Evolutionary conservation across 2,113 vertebrate species (phyloP), one percentile per base, ranked within the genome.

Genomic region (Vicugna pacos): DNA sequence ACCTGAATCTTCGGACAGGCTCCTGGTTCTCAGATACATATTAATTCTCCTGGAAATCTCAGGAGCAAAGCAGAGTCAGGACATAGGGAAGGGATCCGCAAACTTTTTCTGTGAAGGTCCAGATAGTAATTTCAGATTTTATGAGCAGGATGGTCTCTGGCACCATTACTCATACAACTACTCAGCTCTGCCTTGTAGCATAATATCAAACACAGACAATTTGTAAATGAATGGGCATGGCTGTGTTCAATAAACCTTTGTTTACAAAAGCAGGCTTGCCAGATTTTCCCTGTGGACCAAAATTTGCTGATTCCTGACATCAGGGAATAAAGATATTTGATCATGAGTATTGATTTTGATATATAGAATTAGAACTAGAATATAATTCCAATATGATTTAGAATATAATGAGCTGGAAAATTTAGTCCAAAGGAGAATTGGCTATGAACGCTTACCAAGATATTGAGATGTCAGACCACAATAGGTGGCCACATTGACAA

Each of bases 401-500:
- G 35, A 73, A 73, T 67, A 60, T 6, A 64, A 35, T 38, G 46
- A 76, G 4, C 81, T 75, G 64, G 17, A 15, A 80, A n/a, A 6
- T 24, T 52, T n/a, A 35, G 22, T 26, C 26, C 16, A 56, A 2
- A 22, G 20, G 69, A 81, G 3, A 28, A 28, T 20, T 38, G 19
- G 9, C 42, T 73, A 6, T 38, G 35, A 52, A 13, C 16, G 77
- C 99, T 99, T 99, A 99, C 99, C 99, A 4, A 98, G 56, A 72
- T 99, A 99, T 97, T 99, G 99, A 65, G 52, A 94, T 82, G 99
- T 99, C 73, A 98, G 98, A 62, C 99, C 98, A 99, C 99, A 99
- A 98, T 99, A 99, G 0, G 99, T 99, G 62, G 99, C 99, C 96
- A 99, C 99, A 0, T 99, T 99, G 98, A 99, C 98, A 5, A 99